Evolutionary conservation across 2,888 invertebrate species (phyloP).

Genomic region (Netelia inedita): DNA sequence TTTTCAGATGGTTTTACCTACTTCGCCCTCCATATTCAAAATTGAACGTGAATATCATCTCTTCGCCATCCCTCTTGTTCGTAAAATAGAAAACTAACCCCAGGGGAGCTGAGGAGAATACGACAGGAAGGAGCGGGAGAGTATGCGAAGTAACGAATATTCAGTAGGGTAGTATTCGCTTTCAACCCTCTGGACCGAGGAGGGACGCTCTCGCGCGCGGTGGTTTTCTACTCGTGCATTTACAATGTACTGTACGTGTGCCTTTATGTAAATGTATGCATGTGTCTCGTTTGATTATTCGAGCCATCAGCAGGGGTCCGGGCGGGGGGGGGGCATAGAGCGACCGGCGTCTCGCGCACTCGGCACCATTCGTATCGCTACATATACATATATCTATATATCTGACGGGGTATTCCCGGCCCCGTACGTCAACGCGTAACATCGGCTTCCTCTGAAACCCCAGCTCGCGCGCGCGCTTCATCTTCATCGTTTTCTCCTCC

Average conservation of each 20-base stretch:
- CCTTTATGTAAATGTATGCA: slow-evolving; percentile 9
- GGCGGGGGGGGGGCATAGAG: slow-evolving; percentile 44
- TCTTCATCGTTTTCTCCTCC: slow-evolving; percentile 53
- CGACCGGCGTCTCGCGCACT: slow-evolving; percentile 45
- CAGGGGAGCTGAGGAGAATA: not conserved
- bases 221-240: not conserved
- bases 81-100: not conserved
- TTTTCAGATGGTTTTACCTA: not conserved
- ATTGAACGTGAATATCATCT: not conserved
- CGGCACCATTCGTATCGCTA: slow-evolving; percentile 32
- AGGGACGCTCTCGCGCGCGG: not conserved
- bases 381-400: slow-evolving; percentile 45
- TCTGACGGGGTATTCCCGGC: slow-evolving; percentile 9
- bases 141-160: slow-evolving; percentile 4
- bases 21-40: not conserved
- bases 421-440: not conserved
- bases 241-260: not conserved
- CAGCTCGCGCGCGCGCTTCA: slow-evolving; percentile 34
- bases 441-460: slow-evolving; percentile 11
- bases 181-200: slow-evolving; percentile 8
- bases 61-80: not conserved
- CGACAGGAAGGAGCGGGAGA: not conserved
- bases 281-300: slow-evolving; percentile 74
- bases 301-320: slow-evolving; percentile 74
- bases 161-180: slow-evolving; percentile 11